Evolutionary conservation across 2,113 vertebrate species (phyloP), one percentile per base, ranked within the genome.

Genomic region (Chrysemys picta): DNA sequence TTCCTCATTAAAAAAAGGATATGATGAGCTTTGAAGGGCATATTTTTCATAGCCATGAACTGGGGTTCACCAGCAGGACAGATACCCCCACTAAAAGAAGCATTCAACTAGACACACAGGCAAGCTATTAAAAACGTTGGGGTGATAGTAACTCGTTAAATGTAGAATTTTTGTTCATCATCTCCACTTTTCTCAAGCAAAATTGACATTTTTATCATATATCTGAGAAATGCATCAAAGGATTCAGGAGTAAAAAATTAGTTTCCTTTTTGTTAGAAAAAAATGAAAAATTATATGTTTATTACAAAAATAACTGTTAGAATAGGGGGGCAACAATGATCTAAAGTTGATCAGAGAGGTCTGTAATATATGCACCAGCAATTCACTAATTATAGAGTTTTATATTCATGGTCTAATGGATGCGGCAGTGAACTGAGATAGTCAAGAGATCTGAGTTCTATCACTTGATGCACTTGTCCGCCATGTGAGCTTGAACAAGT

Each of bases 1-100:
- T 72, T 96, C 72, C 89, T 79, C 38, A 88, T 97, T 93, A 84
- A 84, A 89, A 9, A 80, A 11, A 49, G 52, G 17, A 80, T 52
- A 25, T 94, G 93, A 94, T 87, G 76, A 95, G 95, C n/a, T 93
- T 94, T 85, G 75, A 65, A 16, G 85, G 76, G 35, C 85, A 91
- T 19, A 10, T 75, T 52, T 50, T 93, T 92, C 53, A 93, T 59
- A 93, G 42, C 65, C 92, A 29, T 85, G 47, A 87, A 83, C 82
- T 82, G 52, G 88, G 56, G 78, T 3, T 87, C 35, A 72, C 93
- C 86, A 89, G 25, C 72, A 29, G 10, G 69, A 78, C 38, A 82
- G 56, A 92, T 17, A 45, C 13, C 89, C 3, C 27, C 14, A 89
- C 86, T 94, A 86, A 95, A 72, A 92, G 8, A 3, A 72, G 92